Base-by-base conservation (phyloP, 2,113 vertebrate genomes). In the Hippocampus mohnikei region DNA sequence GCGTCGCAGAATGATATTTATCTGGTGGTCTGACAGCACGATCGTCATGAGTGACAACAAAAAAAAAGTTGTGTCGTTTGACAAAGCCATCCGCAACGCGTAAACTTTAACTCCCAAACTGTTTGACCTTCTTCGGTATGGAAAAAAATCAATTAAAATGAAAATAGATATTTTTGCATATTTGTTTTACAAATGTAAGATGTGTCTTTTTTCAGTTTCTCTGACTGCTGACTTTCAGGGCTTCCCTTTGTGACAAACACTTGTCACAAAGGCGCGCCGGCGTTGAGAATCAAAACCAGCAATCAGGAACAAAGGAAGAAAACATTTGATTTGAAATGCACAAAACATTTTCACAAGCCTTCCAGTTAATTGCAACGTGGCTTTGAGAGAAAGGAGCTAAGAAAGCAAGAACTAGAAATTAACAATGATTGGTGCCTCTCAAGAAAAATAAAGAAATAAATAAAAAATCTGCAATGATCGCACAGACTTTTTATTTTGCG, bases 261-360 rank as follows among this genome's bases (percentile, higher is more conserved):
- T 46, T 61, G 53, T n/a, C 46, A 3, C 7, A 8, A 60, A 62
- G 46, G 37, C 58, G 46, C 7, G 0, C 33, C 10, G 27, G 41
- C 42, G 58, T 41, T 18, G 41, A 42, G n/a, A 65, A 73, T 9
- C 50, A 71, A 69, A 62, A 67, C 40, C 21, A 40, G 23, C 70
- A 67, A 29, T 78, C 63, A 74, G 50, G 59, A 71, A 56, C n/a
- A 70, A 65, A 42, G 16, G 40, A 73, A 37, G 59, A 21, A 42
- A 77, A 48, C 40, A 42, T 66, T 46, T 81, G 20, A 70, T 80
- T 72, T 77, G 60, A 82, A 66, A 69, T 10, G 27, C 61, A 37
- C 60, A 69, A 75, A 29, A 69, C n/a, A 70, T 70, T 65, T 73
- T 69, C 61, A 78, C 72, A 37, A 48, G 68, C 71, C 71, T 55